Base-by-base conservation (phyloP, 2,113 vertebrate genomes). In the Rhinolophus sinicus region DNA sequence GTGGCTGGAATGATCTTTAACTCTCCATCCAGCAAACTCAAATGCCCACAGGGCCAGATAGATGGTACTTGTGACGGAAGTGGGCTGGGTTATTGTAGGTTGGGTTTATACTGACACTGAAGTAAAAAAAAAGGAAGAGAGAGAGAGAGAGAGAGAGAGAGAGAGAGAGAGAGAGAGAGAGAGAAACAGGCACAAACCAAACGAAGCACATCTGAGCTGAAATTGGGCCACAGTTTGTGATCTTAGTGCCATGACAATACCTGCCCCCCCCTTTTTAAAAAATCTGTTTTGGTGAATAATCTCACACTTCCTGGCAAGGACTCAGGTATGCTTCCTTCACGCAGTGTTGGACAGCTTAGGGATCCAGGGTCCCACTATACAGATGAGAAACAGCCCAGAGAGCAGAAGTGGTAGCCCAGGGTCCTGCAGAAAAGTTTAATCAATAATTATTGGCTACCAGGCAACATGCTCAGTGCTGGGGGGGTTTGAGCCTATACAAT, bases 41-140 rank as follows among this genome's bases (percentile, higher is more conserved):
- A 33, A 12, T 12, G n/a, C 30, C 58, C 38, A 7, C 19, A 47
- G 82, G 40, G 21, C 40, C 50, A 58, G 56, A 21, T 2, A 33
- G 11, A 26, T 2, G 38, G 26, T 26, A 16, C 19, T 47, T 0
- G 0, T 21, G 44, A 38, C 8, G 26, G 0, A 47, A 83, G 72
- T 30, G 40, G 26, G 9, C 40, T 28, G 26, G 21, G 75, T 60
- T 35, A 50, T 62, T 19, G 14, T 28, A 26, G 21, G 52, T 73
- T 21, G 60, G n/a, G 44, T 30, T 88, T 69, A 54, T 4, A 30
- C 5, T 30, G 30, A 91, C 72, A 78, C 38, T 0, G 3, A 86
- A 82, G 44, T 75, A 18, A 64, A 80, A 94, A 44, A 6, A 44
- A 6, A 40, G 40, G 5, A 5, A 40, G 3, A 40, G 40, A 40